These are phyloP conservation scores for Dioctria rufipes DNA, from an alignment of 2,888 invertebrate species.

Conservation along the genomic window DNA sequence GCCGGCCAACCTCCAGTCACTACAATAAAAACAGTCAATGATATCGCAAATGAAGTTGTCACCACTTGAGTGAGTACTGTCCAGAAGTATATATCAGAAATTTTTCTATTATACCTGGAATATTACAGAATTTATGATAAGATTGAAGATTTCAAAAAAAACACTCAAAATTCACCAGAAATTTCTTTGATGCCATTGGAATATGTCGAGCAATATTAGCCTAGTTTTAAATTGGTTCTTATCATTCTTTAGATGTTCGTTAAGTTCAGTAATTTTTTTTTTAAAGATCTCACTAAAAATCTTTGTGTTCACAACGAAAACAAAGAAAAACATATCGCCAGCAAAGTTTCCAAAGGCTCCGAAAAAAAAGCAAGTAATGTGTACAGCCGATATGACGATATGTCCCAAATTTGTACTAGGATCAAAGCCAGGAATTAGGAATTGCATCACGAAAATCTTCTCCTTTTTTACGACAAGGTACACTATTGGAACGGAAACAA, in stretches of 20 bases:
- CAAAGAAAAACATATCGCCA: background rate
- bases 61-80: background rate
- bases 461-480: background rate
- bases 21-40: background rate
- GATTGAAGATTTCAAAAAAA: background rate
- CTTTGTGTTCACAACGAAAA: background rate
- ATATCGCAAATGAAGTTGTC: background rate
- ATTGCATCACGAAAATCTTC: slow-evolving; percentile 27
- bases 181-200: background rate
- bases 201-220: background rate
- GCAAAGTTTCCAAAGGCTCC: slow-evolving; percentile 25
- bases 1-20: background rate
- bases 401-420: background rate
- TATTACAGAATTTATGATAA: background rate
- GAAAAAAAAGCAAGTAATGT: background rate
- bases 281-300: slow-evolving; percentile 1
- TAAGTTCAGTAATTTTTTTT: background rate
- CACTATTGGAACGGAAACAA: background rate
- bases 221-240: background rate
- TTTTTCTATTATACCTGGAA: background rate
- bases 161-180: background rate
- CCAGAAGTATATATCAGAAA: background rate
- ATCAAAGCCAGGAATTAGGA: slow-evolving; percentile 17
- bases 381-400: background rate
- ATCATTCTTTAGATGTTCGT: background rate